Evolutionary conservation across 2,888 invertebrate species (phyloP).

Genomic region (Pseudococcus longispinus): DNA sequence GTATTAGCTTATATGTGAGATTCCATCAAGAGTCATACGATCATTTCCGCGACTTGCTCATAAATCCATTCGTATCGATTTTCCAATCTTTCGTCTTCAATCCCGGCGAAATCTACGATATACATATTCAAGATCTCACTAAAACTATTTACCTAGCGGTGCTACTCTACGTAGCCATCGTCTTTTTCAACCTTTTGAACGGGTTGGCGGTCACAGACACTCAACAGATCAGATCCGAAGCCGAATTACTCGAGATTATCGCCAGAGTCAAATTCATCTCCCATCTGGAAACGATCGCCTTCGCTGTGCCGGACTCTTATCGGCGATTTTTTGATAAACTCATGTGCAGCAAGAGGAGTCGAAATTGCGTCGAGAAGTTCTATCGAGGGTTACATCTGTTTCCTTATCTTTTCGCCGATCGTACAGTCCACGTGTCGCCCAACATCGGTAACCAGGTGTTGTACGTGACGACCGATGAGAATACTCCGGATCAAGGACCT

Average conservation of each 20-base stretch:
- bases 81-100: slow-evolving; percentile 82
- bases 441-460: not conserved
- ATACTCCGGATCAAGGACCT: not conserved
- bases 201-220: slow-evolving; percentile 87
- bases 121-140: slow-evolving; percentile 72
- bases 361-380: not conserved
- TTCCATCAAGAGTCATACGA: not conserved
- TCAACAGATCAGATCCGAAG: slow-evolving; percentile 75
- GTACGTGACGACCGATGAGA: not conserved
- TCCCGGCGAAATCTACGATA: slow-evolving; percentile 84
- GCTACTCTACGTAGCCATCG: slow-evolving; percentile 82
- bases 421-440: not conserved
- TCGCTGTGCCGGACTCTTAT: slow-evolving; percentile 67
- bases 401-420: not conserved
- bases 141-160: slow-evolving; percentile 80
- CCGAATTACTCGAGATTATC: slow-evolving; percentile 79
- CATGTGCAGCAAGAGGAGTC: not conserved
- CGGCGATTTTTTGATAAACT: not conserved
- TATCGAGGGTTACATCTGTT: not conserved
- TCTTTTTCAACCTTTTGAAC: slow-evolving; percentile 81
- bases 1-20: slow-evolving; percentile 79
- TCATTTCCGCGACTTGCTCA: slow-evolving; percentile 66
- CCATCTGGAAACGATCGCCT: slow-evolving; percentile 76
- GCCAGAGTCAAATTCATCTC: slow-evolving; percentile 75
- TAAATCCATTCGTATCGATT: slow-evolving; percentile 73